Evolutionary conservation across 2,888 invertebrate species (phyloP).

Genomic region (Spodoptera picta): DNA sequence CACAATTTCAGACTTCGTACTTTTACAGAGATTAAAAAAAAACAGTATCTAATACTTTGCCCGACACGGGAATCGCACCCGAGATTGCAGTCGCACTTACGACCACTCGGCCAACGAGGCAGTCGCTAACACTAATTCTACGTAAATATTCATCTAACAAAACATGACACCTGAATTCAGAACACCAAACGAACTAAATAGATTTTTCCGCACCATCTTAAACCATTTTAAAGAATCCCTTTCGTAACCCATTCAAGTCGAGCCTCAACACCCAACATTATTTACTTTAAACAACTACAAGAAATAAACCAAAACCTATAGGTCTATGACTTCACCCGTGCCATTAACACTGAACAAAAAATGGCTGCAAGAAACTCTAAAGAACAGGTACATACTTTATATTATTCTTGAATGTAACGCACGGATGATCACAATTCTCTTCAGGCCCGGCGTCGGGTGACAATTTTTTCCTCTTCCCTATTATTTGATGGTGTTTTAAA

Average conservation of each 20-base stretch:
- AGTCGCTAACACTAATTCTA: too few species aligned
- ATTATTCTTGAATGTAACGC: conserved; percentile 64
- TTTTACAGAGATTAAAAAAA: too few species aligned
- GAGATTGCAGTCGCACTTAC: too few species aligned
- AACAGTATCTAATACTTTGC: too few species aligned
- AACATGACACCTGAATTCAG: too few species aligned
- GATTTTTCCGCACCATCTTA: too few species aligned
- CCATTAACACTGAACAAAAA: conserved; percentile 59
- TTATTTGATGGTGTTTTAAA: conserved; percentile 56
- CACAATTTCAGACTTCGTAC: too few species aligned
- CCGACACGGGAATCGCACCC: too few species aligned
- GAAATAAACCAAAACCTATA: conserved; percentile 30
- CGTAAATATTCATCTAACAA: too few species aligned
- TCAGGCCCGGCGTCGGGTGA: conserved; percentile 68
- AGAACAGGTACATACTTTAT: conserved; percentile 68
- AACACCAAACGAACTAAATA: too few species aligned
- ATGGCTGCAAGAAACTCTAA: conserved; percentile 68
- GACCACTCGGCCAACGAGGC: too few species aligned
- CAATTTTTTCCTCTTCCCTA: conserved; percentile 55
- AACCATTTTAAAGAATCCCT: too few species aligned
- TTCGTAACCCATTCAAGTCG: conserved; percentile 6
- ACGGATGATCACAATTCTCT: conserved; percentile 70
- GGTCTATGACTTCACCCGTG: conserved; percentile 66
- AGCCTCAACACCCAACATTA: conserved; percentile 14
- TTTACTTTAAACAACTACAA: conserved; percentile 32